Evolutionary conservation across 2,797 vertebrate genomes (phyloP).

Genomic region (Mus minutoides): DNA sequence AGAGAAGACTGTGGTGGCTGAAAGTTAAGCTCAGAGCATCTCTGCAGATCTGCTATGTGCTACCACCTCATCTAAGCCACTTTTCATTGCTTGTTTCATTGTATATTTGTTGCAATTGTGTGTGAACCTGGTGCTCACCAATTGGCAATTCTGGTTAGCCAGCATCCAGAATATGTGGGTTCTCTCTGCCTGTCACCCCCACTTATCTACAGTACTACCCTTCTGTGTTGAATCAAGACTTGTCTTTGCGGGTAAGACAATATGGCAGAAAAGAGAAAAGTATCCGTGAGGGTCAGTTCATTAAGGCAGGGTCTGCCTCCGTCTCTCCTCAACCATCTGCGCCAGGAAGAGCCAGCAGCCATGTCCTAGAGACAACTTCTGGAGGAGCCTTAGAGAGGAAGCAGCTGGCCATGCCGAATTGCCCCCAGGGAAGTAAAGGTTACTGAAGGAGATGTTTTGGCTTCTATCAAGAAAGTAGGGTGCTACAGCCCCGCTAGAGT

Average conservation of each 20-base stretch:
- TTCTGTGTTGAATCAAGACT: not conserved
- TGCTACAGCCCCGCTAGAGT: not conserved
- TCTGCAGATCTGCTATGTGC: not conserved
- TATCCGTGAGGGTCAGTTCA: conserved; percentile 20
- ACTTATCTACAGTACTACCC: not conserved
- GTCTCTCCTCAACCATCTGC: not conserved
- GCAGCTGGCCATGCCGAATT: not conserved
- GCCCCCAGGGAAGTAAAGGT: not conserved
- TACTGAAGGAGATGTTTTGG: not conserved
- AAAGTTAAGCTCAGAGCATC: conserved; percentile 7
- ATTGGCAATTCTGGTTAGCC: not conserved
- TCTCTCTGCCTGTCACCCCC: not conserved
- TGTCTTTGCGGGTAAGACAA: conserved; percentile 35
- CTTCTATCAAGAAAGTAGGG: not conserved
- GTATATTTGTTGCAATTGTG: conserved; percentile 20
- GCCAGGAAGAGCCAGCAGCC: conserved; percentile 2
- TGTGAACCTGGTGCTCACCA: not conserved
- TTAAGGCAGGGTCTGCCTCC: conserved; percentile 27
- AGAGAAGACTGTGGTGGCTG: not conserved
- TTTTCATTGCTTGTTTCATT: conserved; percentile 23
- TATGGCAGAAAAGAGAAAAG: not conserved
- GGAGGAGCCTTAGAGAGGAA: not conserved
- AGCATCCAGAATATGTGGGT: not conserved
- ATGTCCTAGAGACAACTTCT: not conserved
- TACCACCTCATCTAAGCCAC: not conserved